Percentiles rank a stretch among this genome's conserved stretches.
Conservation (phyloP, 2,113 vertebrate genomes). For the Cyphomyrus discorhynchus region DNA sequence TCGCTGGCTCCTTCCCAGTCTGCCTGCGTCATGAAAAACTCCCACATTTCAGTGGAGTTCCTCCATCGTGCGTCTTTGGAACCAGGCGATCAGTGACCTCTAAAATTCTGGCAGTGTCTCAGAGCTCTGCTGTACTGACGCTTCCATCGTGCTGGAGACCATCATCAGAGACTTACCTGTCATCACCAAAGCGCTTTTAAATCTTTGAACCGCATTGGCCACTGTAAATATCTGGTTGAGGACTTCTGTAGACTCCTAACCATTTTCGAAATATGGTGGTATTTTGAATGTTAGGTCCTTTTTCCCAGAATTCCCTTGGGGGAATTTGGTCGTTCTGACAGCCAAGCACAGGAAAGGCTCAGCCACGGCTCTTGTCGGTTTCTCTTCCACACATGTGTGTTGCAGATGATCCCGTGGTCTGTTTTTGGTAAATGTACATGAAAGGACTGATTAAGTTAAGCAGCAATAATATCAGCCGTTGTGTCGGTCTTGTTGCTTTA, state of each 20-base stretch:
- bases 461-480: neutral
- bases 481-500: neutral
- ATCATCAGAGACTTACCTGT: neutral
- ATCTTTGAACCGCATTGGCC: neutral
- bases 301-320: neutral
- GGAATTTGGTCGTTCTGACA: neutral
- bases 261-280: neutral
- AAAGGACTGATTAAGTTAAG: neutral
- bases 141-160: neutral
- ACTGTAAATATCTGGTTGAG: neutral
- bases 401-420: neutral
- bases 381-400: neutral
- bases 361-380: neutral
- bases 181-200: neutral
- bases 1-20: neutral
- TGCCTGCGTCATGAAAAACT: neutral
- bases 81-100: neutral
- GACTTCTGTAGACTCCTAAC: neutral
- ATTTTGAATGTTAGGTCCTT: neutral
- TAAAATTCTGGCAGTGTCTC: neutral
- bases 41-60: neutral
- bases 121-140: neutral
- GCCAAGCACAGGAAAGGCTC: neutral
- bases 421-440: neutral
- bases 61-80: neutral